Conservation (phyloP, 2,113 vertebrate species). For the Podarcis raffonei region DNA sequence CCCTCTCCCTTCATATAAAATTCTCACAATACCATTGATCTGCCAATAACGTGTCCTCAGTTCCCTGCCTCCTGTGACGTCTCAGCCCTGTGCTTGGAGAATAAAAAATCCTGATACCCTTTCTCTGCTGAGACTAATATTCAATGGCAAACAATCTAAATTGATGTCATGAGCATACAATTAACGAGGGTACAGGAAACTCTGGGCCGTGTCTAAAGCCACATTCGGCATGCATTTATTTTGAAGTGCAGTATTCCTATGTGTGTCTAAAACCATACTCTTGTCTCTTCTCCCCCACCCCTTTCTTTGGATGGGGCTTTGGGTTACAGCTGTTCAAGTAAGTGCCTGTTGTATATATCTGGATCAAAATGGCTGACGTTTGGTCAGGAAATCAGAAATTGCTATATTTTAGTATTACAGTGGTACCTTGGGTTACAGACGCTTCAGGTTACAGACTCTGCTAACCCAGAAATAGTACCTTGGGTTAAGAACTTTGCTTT, state of each 20-base stretch:
- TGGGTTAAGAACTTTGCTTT: no score
- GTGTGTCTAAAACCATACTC: neutral
- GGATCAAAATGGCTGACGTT: no score
- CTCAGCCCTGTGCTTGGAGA: neutral
- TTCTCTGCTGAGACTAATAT: neutral
- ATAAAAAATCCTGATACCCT: neutral
- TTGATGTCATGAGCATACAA: neutral
- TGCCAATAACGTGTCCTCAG: neutral
- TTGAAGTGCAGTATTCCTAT: neutral
- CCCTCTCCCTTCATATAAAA: no score
- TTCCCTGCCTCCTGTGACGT: neutral
- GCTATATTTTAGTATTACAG: no score
- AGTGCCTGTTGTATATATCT: no score
- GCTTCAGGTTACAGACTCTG: no score
- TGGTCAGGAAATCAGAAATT: no score
- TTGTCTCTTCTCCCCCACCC: no score
- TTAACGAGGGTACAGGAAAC: neutral
- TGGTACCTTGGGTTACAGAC: no score
- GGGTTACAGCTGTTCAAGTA: neutral
- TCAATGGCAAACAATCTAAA: neutral
- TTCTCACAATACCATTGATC: neutral
- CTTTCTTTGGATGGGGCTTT: neutral
- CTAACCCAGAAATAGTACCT: no score
- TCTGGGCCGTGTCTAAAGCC: neutral
- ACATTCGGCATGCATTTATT: neutral